A percentile compares a stretch with the other conserved stretches of the same genome.
phyloP scores from a whole-genome alignment of 1,140 invertebrate genomes.

The Panulirus ornatus region DNA sequence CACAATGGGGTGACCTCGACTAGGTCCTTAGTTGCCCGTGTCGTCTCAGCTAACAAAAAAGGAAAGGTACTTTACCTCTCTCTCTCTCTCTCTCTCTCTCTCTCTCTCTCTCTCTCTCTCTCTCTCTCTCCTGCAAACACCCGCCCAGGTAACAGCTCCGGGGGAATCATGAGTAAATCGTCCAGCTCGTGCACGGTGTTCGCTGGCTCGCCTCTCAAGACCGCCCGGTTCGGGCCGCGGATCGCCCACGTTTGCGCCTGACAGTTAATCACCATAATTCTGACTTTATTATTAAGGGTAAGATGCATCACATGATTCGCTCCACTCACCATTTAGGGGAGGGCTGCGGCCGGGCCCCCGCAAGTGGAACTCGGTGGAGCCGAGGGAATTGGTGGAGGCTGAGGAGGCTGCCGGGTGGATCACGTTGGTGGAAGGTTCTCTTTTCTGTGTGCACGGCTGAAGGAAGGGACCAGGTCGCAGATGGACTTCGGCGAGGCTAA shows the following conservation, averaged over 20 bases:
- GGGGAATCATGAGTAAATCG: no score
- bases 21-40: no score
- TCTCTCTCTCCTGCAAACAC: not conserved
- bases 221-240: not conserved
- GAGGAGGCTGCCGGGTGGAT: not conserved
- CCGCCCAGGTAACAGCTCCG: not conserved
- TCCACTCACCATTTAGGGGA: conserved; percentile 52
- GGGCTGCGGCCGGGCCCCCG: not conserved
- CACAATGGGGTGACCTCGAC: no score
- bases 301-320: conserved; percentile 47
- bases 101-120: not conserved
- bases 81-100: not conserved
- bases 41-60: no score
- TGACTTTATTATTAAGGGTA: conserved; percentile 64
- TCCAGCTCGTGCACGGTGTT: no score
- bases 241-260: conserved; percentile 31
- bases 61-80: not conserved
- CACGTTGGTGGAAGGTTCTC: conserved; percentile 20
- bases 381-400: not conserved
- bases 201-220: no score
- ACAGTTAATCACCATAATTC: conserved; percentile 70
- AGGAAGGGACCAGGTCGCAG: not conserved
- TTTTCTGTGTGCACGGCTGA: no score
- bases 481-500: not conserved
- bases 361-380: not conserved